phyloP scores from a whole-genome alignment of 2,888 invertebrate species.

The Anoplius nigerrimus region DNA sequence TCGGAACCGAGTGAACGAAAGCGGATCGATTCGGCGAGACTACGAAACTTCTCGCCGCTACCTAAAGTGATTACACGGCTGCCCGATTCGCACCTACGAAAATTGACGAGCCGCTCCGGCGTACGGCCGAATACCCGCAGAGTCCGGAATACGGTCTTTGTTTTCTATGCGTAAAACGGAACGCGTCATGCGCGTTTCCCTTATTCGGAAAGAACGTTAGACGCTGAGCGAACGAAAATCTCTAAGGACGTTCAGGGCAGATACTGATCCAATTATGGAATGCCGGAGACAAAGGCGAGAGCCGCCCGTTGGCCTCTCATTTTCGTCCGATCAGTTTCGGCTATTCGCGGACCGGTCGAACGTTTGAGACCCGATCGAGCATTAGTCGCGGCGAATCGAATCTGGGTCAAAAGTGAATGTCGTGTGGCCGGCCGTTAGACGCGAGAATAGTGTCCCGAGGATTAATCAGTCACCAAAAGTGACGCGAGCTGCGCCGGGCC shows the following conservation, averaged over 20 bases:
- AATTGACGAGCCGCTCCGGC: conserved; percentile 26
- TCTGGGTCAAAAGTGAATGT: conserved; percentile 18
- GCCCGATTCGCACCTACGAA: conserved; percentile 54
- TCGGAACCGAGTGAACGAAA: conserved; percentile 47
- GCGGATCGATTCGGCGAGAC: conserved; percentile 72
- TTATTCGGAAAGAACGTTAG: background rate
- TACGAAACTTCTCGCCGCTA: conserved; percentile 62
- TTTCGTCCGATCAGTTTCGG: too few species aligned
- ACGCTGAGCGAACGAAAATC: too few species aligned
- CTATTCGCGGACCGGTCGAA: too few species aligned
- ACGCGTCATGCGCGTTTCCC: background rate
- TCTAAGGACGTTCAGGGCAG: background rate
- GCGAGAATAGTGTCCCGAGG: conserved; percentile 6
- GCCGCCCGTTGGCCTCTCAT: too few species aligned
- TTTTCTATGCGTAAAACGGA: too few species aligned
- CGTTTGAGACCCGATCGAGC: too few species aligned
- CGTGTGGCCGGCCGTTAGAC: conserved; percentile 8
- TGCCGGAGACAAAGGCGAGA: too few species aligned
- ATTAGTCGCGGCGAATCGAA: background rate
- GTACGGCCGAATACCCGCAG: too few species aligned
- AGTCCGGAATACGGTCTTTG: too few species aligned
- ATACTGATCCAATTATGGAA: too few species aligned
- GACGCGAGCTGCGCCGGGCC: background rate
- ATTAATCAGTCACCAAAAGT: conserved; percentile 22
- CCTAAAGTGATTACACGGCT: conserved; percentile 65